Percentiles rank a stretch among this genome's conserved stretches.
Conservation (phyloP, 1,140 invertebrate species). For the Panagrolaimus sp. region DNA sequence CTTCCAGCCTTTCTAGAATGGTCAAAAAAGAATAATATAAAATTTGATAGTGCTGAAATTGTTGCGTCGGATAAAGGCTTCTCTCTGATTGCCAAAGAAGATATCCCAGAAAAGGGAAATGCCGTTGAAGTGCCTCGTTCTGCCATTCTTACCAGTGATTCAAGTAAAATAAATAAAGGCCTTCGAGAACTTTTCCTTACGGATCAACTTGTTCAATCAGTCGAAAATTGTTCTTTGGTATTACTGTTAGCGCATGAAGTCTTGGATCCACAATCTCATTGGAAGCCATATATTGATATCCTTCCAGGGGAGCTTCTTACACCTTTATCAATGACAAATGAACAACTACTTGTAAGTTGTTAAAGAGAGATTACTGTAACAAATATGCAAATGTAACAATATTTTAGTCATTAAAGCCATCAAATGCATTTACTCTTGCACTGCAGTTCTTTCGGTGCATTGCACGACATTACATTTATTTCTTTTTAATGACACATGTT, state of each 20-base stretch:
- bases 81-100: slow-evolving; percentile 18
- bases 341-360: slow-evolving; percentile 33
- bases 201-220: slow-evolving; percentile 30
- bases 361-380: background rate
- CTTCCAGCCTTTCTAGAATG: slow-evolving; percentile 7
- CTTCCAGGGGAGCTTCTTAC: slow-evolving; percentile 26
- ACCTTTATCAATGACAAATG: slow-evolving; percentile 31
- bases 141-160: slow-evolving; percentile 23
- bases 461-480: slow-evolving; percentile 41
- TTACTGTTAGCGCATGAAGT: slow-evolving; percentile 28
- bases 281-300: slow-evolving; percentile 28
- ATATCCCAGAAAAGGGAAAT: slow-evolving; percentile 20
- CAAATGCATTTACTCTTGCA: slow-evolving; percentile 38
- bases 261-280: slow-evolving; percentile 20
- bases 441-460: slow-evolving; percentile 38
- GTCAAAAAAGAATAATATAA: slow-evolving; percentile 5
- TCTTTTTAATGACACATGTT: slow-evolving; percentile 28
- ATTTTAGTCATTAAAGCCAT: slow-evolving; percentile 40
- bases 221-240: slow-evolving; percentile 11
- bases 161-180: slow-evolving; percentile 5
- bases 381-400: background rate
- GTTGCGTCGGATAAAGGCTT: slow-evolving; percentile 14
- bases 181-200: background rate
- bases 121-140: slow-evolving; percentile 22
- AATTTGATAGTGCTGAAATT: background rate